phyloP scores from a whole-genome alignment of 2,888 invertebrate species.

The Microdon myrmicae region DNA sequence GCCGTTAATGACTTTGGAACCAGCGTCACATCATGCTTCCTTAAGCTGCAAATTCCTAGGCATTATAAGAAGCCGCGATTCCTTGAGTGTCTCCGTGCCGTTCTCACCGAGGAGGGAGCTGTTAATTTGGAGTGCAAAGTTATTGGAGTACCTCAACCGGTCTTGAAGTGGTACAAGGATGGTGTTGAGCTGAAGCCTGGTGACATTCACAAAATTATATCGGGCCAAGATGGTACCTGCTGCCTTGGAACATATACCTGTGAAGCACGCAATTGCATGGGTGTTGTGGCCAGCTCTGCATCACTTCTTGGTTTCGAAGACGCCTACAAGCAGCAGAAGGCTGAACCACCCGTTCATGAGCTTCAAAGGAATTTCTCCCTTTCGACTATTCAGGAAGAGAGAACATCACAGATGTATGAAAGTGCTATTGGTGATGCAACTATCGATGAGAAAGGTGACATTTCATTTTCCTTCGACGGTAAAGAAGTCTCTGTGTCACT shows the following conservation, averaged over 20 bases:
- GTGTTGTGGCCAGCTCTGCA: constrained; percentile 87
- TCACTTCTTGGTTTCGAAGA: constrained; percentile 89
- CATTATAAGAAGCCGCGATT: constrained; percentile 91
- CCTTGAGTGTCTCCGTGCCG: constrained; percentile 84
- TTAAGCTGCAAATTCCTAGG: constrained; percentile 84
- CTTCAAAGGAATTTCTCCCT: constrained; percentile 81
- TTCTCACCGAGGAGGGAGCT: constrained; percentile 85
- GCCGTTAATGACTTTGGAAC: constrained; percentile 90
- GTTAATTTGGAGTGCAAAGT: constrained; percentile 94
- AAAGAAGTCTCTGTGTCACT: constrained; percentile 91
- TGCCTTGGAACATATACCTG: constrained; percentile 91
- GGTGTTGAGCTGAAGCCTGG: constrained; percentile 89
- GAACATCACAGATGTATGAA: constrained; percentile 88
- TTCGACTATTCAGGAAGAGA: constrained; percentile 90
- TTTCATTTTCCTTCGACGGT: constrained; percentile 91
- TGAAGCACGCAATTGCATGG: constrained; percentile 92
- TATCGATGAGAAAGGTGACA: constrained; percentile 83
- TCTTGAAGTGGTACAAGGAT: constrained; percentile 93
- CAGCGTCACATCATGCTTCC: constrained; percentile 86
- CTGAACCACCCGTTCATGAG: constrained; percentile 67
- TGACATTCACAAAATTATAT: constrained; percentile 90
- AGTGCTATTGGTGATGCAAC: constrained; percentile 82
- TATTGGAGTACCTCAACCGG: constrained; percentile 89
- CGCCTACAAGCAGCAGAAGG: constrained; percentile 69
- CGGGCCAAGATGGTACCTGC: constrained; percentile 90